Evolutionary conservation across 1,140 invertebrate genomes (phyloP).

Genomic region (Cydia strobilella): DNA sequence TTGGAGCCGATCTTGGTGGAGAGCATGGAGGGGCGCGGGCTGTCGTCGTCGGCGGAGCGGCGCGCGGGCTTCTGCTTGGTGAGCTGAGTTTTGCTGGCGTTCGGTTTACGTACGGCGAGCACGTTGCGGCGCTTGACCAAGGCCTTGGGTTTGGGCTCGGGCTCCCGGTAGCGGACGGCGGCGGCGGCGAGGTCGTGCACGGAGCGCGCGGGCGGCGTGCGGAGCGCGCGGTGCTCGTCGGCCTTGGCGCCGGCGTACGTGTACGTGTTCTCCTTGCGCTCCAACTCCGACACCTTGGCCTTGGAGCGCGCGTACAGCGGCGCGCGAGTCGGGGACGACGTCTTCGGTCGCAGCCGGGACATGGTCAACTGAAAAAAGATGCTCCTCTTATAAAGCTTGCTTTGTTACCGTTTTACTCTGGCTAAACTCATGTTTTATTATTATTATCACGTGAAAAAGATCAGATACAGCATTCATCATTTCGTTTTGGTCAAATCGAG

Average conservation of each 20-base stretch:
- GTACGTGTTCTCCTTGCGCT: slow-evolving; percentile 74
- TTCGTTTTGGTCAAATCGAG: too few relatives aligned
- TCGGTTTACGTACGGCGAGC: slow-evolving; percentile 67
- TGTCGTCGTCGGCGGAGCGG: slow-evolving; percentile 59
- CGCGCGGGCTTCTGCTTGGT: slow-evolving; percentile 54
- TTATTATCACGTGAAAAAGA: too few relatives aligned
- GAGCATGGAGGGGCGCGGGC: slow-evolving; percentile 47
- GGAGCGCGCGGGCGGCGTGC: slow-evolving; percentile 40
- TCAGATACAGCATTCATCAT: too few relatives aligned
- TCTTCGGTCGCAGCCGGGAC: slow-evolving; percentile 69
- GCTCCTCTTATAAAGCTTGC: not conserved
- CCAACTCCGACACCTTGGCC: slow-evolving; percentile 59
- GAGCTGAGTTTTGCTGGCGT: slow-evolving; percentile 57
- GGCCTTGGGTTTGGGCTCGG: slow-evolving; percentile 68
- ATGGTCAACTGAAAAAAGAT: slow-evolving; percentile 61
- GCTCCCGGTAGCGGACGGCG: slow-evolving; percentile 62
- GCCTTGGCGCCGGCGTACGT: slow-evolving; percentile 64
- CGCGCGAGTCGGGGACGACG: slow-evolving; percentile 58
- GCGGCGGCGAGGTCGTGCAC: slow-evolving; percentile 60
- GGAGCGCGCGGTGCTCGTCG: slow-evolving; percentile 48
- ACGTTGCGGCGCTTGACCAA: slow-evolving; percentile 64
- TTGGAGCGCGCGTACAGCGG: slow-evolving; percentile 67
- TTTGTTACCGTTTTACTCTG: not conserved
- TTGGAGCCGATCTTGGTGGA: slow-evolving; percentile 54
- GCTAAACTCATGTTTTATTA: too few relatives aligned